Evolutionary conservation across 2,113 vertebrate genomes (phyloP).

Genomic region (Lates calcarifer): DNA sequence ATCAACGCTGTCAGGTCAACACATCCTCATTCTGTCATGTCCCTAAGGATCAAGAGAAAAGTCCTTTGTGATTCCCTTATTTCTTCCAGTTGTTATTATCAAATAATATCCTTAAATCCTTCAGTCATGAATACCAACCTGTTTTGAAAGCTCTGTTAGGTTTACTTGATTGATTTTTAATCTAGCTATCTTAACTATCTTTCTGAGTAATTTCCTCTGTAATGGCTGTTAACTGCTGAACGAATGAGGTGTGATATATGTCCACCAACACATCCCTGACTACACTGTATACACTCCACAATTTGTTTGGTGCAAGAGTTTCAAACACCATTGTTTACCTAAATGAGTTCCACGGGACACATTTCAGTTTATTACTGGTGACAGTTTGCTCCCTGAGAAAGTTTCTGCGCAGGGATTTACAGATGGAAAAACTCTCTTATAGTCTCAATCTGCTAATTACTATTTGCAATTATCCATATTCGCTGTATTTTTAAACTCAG

Average conservation of each 20-base stretch:
- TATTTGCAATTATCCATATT: background rate
- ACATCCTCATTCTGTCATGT: conserved; percentile 9
- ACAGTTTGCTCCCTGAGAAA: background rate
- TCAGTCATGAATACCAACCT: background rate
- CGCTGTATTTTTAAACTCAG: background rate
- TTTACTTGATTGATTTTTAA: background rate
- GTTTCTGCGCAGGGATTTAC: background rate
- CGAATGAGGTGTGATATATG: background rate
- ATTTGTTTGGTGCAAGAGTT: background rate
- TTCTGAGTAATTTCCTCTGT: background rate
- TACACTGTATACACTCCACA: background rate
- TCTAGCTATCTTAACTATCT: background rate
- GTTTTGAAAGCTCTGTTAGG: background rate
- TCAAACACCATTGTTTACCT: background rate
- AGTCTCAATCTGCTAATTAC: background rate
- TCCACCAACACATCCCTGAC: background rate
- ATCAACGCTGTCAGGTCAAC: background rate
- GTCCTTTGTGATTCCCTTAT: conserved; percentile 17
- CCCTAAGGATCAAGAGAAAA: background rate
- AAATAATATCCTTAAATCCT: background rate
- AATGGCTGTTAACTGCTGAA: background rate
- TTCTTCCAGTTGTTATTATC: background rate
- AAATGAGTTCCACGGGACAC: background rate
- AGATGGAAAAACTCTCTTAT: background rate
- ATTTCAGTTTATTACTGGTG: background rate